A percentile compares a stretch with the other conserved stretches of the same genome.
Evolutionary conservation across 2,113 vertebrate species (phyloP).

Genomic region (Meriones unguiculatus): DNA sequence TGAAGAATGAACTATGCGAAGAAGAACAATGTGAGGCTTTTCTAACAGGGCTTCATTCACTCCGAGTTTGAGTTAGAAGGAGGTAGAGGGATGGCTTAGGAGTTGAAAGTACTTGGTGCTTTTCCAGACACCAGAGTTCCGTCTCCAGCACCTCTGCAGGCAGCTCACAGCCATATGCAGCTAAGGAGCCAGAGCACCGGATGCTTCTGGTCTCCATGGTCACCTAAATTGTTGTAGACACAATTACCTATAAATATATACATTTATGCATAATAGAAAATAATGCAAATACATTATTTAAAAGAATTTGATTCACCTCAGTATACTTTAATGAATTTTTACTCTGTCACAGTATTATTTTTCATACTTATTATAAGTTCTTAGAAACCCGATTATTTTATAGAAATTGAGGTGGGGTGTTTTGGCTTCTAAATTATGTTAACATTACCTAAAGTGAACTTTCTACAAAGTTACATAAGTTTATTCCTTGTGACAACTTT

Average conservation of each 20-base stretch:
- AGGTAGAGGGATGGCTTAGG: neutral
- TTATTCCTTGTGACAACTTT: constrained; percentile 52
- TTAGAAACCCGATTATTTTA: neutral
- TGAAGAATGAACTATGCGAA: too few relatives aligned
- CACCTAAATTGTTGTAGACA: neutral
- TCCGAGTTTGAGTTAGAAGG: neutral
- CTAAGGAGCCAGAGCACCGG: neutral
- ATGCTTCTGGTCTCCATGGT: neutral
- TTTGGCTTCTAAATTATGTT: neutral
- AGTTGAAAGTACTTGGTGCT: neutral
- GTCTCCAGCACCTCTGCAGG: neutral
- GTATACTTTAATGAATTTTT: neutral
- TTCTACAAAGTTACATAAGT: constrained; percentile 73
- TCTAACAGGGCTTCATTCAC: neutral
- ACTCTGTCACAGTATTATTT: neutral
- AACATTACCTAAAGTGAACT: neutral
- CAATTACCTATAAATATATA: neutral
- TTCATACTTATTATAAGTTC: neutral
- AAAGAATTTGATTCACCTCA: neutral
- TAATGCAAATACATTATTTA: neutral
- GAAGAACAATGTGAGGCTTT: neutral
- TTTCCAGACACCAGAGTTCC: neutral
- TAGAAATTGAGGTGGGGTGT: neutral
- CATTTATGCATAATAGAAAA: neutral
- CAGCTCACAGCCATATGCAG: neutral